Base-by-base conservation (phyloP, 2,888 invertebrate genomes). In the Dasypogon diadema region DNA sequence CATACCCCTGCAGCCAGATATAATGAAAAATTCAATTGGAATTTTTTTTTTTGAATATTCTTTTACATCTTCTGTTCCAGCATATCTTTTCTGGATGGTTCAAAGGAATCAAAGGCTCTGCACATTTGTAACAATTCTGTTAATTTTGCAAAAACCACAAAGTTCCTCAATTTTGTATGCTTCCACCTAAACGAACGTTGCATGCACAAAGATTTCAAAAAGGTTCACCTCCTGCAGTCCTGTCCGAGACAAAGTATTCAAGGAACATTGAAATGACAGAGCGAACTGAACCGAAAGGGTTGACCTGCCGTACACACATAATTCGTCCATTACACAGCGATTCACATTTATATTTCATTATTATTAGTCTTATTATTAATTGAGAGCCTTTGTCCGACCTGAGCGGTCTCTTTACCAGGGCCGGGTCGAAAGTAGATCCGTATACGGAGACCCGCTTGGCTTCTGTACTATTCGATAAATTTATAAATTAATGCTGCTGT, bases 321-420 rank as follows among this genome's bases (percentile, higher is more conserved):
- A 21, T 21, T 51, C 46, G 12, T 65, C 14, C 65, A 65, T 65
- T 65, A 65, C 37, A 21, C 46, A 24, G 37, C 24, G 65, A 65
- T 65, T 65, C 65, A 21, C 77, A 77, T 77, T 77, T 77, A 77
- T 77, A 77, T 77, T 77, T 77, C 74, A 77, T 75, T 75, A 75
- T 77, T 77, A 77, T 72, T 77, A 77, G 77, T 51, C 74, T 75
- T 77, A 77, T 77, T 77, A 77, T 77, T 77, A 77, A 77, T 77
- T 77, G 77, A 75, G 77, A 60, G 51, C 74, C 77, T 75, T 77
- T 77, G 68, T 75, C 72, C 65, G 74, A 60, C 18, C 54, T 24
- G 54, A 46, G 26, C n/a, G 12, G 34, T 54, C 21, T 48, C n/a
- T 16, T 14, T n/a, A 8, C 24, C 26, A 12, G 3, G 42, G 12